Conservation (phyloP, 2,888 invertebrate genomes). For the Amphipyra berbera region DNA sequence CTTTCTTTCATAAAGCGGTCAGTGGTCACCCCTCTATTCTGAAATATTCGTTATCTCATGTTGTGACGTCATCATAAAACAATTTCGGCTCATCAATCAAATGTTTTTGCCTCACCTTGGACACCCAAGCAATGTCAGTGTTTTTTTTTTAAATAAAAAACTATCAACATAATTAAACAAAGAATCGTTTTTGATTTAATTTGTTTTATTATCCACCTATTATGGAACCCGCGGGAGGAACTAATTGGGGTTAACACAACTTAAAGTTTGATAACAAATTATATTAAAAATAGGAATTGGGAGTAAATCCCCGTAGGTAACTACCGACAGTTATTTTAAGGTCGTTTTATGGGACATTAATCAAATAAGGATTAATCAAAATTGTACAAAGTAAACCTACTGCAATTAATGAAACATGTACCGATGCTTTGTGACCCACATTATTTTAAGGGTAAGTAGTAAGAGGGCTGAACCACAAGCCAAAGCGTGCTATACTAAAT, state of each 20-base stretch:
- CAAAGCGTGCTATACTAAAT: not conserved
- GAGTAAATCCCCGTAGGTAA: not conserved
- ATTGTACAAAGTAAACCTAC: slow-evolving; percentile 2
- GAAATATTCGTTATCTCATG: slow-evolving; percentile 56
- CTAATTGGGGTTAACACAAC: too few species aligned
- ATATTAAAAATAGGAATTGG: too few species aligned
- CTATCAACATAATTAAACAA: not conserved
- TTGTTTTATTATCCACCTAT: too few species aligned
- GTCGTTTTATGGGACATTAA: not conserved
- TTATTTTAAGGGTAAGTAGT: not conserved
- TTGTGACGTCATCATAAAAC: slow-evolving; percentile 55
- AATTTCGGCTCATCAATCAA: slow-evolving; percentile 63
- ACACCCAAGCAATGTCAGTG: slow-evolving; percentile 16
- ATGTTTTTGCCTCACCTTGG: slow-evolving; percentile 42
- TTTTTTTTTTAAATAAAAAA: slow-evolving; percentile 29
- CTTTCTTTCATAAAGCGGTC: slow-evolving; percentile 46
- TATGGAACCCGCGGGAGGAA: too few species aligned
- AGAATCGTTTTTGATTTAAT: not conserved
- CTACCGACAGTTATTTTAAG: not conserved
- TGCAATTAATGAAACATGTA: slow-evolving; percentile 1
- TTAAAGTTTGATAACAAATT: too few species aligned
- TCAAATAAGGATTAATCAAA: not conserved
- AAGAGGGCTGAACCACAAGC: not conserved
- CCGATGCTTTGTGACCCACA: not conserved
- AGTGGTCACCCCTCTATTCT: slow-evolving; percentile 48